Base-by-base conservation (phyloP, 2,888 invertebrate genomes). In the Heliconius ethilla region DNA sequence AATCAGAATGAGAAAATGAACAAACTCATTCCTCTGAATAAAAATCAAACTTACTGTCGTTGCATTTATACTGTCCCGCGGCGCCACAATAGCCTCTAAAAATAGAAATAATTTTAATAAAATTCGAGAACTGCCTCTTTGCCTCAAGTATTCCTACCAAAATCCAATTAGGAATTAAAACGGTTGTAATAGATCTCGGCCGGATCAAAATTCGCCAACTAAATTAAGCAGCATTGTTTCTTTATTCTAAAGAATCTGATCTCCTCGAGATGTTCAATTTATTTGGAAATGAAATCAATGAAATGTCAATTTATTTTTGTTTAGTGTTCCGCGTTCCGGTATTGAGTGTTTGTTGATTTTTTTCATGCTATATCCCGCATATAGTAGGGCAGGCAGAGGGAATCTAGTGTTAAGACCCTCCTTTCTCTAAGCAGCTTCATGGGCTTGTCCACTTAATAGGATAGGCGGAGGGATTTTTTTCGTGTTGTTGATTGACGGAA, bases 141-240 rank as follows among this genome's bases (percentile, higher is more conserved):
- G 15, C n/a, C 25, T 45, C 40, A 69, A 69, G 69, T 40, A 63
- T 9, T 67, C 13, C 37, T 69, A 13, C 27, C 37, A 25, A 70
- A 80, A 78, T 78, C 70, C 74, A 79, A 81, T 81, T 62, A 78
- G 76, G 65, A 78, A 77, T 79, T 77, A 79, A 82, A 82, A 81
- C 76, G 81, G 77, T 79, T 79, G 78, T 81, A 82, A 82, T 82
- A 81, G 81, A 81, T 79, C 77, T 79, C 79, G 67, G 74, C 75
- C 78, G 79, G 73, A 75, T 82, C 81, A 79, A 78, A 79, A 82
- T 82, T 76, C 79, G 81, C 81, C 78, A 77, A 77, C 76, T 76
- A 79, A 81, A 81, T 81, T 78, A 81, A 78, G 78, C 69, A 75
- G 78, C 79, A 78, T 81, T 81, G 81, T 81, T 79, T 81, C 81